Conservation (phyloP, 53 echinoderm and acorn worm genomes). For the Antedon mediterranea region DNA sequence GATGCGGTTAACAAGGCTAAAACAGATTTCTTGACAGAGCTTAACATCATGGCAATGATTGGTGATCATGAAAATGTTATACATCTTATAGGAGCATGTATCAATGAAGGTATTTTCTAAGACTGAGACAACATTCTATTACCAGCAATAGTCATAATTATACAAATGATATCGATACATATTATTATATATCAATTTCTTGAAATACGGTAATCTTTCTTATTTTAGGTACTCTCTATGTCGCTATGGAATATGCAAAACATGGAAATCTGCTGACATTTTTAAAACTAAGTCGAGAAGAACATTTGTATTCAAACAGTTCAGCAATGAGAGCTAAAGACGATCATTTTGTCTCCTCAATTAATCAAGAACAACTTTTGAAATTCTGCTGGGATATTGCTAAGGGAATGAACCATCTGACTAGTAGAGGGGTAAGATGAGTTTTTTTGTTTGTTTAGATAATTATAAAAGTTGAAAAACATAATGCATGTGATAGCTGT, state of each 20-base stretch:
- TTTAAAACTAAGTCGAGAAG: slow-evolving; percentile 4
- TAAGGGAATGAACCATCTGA: neutral
- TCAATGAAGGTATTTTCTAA: slow-evolving; percentile 1
- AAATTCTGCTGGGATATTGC: neutral
- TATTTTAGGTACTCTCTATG: slow-evolving; percentile 4
- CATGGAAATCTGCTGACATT: slow-evolving; percentile 4
- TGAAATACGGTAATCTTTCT: too few species aligned
- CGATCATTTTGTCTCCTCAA: neutral
- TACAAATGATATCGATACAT: too few species aligned
- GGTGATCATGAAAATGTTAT: neutral
- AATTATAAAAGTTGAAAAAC: too few species aligned
- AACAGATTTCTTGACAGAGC: neutral
- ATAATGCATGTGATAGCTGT: too few species aligned
- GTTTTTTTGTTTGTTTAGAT: too few species aligned
- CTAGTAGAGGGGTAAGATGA: neutral
- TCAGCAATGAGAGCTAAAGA: neutral
- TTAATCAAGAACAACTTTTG: neutral
- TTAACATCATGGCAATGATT: neutral
- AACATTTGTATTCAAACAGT: neutral
- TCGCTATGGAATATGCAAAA: slow-evolving; percentile 3
- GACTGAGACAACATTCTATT: too few species aligned
- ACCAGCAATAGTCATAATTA: too few species aligned
- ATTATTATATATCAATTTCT: too few species aligned
- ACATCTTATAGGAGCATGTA: neutral
- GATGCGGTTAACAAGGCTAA: neutral